A percentile compares a stretch with the other conserved stretches of the same genome.
phyloP scores from a whole-genome alignment of 2,888 invertebrate genomes.

The Oligia strigilis region DNA sequence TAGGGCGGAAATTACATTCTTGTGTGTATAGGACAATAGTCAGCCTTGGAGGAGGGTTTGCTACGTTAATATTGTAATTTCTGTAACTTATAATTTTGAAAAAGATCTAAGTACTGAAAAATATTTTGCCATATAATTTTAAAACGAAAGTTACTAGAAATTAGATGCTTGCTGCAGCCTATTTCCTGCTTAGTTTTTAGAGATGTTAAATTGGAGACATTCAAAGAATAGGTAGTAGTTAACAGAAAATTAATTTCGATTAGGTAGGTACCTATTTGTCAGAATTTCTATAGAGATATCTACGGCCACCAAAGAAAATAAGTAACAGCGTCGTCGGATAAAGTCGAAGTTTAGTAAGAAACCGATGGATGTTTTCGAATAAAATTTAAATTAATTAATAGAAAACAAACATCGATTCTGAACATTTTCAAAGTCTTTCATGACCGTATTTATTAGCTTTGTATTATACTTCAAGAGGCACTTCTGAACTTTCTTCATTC shows the following conservation, averaged over 20 bases:
- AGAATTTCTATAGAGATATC: neutral
- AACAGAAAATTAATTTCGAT: neutral
- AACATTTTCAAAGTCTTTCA: neutral
- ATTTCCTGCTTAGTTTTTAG: neutral
- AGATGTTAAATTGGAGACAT: neutral
- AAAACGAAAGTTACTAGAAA: neutral
- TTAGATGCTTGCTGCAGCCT: neutral
- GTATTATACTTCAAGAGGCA: conserved; percentile 18
- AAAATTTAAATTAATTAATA: no score
- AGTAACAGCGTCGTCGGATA: no score
- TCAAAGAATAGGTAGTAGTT: neutral
- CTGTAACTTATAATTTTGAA: neutral
- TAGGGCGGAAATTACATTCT: conserved; percentile 55
- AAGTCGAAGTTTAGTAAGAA: no score
- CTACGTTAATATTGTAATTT: neutral
- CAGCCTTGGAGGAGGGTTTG: conserved; percentile 5
- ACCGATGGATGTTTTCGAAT: no score
- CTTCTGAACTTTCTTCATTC: conserved; percentile 28
- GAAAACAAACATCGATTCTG: neutral
- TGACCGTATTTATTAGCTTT: conserved; percentile 11
- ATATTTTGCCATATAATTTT: neutral
- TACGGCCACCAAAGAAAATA: no score
- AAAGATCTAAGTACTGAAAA: neutral
- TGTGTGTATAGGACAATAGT: conserved; percentile 35
- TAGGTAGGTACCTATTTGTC: neutral